Conservation (phyloP, 2,113 vertebrate species). For the Varanus komodoensis region DNA sequence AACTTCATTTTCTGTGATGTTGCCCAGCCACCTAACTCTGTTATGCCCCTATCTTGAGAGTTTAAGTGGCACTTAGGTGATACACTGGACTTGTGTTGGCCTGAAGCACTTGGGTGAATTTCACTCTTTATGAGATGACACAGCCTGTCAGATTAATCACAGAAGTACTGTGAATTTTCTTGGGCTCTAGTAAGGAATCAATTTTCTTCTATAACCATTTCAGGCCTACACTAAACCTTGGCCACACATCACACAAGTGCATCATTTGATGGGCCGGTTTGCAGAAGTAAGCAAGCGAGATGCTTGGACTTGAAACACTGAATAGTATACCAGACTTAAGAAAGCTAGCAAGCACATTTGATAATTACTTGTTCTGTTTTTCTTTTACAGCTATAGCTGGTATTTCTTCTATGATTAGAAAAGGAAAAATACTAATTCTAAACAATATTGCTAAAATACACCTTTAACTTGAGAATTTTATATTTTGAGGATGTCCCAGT, state of each 20-base stretch:
- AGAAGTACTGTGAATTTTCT: constrained; percentile 54
- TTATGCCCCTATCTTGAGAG: constrained; percentile 33
- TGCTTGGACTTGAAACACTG: background rate
- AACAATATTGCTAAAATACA: constrained; percentile 26
- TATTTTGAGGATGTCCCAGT: background rate
- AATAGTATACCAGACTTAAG: background rate
- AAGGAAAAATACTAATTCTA: background rate
- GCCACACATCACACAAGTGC: background rate
- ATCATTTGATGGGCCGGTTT: constrained; percentile 17
- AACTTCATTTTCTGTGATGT: constrained; percentile 25
- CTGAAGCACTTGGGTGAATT: constrained; percentile 55
- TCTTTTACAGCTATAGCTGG: background rate
- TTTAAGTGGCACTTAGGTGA: constrained; percentile 56
- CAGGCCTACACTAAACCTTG: constrained; percentile 36
- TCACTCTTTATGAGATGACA: constrained; percentile 68
- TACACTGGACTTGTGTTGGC: constrained; percentile 30
- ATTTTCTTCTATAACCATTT: constrained; percentile 63
- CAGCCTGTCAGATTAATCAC: constrained; percentile 70
- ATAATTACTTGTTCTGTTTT: background rate
- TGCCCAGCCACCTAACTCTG: constrained; percentile 26
- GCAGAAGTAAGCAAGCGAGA: background rate
- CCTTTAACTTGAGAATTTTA: background rate
- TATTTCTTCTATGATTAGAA: background rate
- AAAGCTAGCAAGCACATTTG: background rate
- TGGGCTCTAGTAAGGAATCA: constrained; percentile 58